A percentile compares a stretch with the other conserved stretches of the same genome.
These are phyloP conservation scores for Phataginus tricuspis DNA, from an alignment of 2,797 vertebrate species.

Conservation along the genomic window DNA sequence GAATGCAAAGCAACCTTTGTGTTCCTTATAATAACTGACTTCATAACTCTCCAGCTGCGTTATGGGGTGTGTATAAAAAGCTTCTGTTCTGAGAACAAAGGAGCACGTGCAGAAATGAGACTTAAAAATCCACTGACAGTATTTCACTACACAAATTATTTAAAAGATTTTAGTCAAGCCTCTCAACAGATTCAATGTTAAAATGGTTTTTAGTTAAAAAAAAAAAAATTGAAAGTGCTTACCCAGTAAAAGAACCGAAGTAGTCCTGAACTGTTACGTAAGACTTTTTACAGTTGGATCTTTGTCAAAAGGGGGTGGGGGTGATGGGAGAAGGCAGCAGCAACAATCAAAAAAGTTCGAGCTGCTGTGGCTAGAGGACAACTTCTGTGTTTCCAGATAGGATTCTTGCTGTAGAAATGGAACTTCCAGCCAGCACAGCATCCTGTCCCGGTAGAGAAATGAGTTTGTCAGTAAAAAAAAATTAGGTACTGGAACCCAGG, in stretches of 20 bases:
- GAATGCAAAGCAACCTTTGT: constrained; percentile 78
- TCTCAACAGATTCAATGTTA: constrained; percentile 76
- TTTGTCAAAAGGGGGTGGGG: constrained; percentile 82
- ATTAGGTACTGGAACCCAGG: constrained; percentile 83
- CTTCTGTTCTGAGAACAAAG: constrained; percentile 88
- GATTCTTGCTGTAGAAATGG: constrained; percentile 83
- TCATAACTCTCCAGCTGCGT: constrained; percentile 84
- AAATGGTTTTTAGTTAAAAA: constrained; percentile 73
- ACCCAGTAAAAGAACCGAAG: constrained; percentile 85
- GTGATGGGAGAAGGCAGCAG: constrained; percentile 80
- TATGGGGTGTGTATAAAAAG: constrained; percentile 82
- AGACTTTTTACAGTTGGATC: constrained; percentile 82
- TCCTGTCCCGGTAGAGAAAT: constrained; percentile 84
- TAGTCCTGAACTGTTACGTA: constrained; percentile 80
- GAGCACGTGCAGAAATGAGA: constrained; percentile 88
- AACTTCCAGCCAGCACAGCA: constrained; percentile 82
- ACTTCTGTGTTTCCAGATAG: constrained; percentile 83
- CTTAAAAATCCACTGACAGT: constrained; percentile 79
- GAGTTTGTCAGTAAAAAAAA: constrained; percentile 84
- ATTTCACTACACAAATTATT: constrained; percentile 75
- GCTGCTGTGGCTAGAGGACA: constrained; percentile 77
- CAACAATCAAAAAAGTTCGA: constrained; percentile 85
- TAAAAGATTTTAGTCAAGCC: constrained; percentile 71
- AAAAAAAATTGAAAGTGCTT: constrained; percentile 83
- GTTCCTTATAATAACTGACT: constrained; percentile 81